phyloP scores from a whole-genome alignment of 2,113 vertebrate species.

The Gracilinanus agilis region DNA sequence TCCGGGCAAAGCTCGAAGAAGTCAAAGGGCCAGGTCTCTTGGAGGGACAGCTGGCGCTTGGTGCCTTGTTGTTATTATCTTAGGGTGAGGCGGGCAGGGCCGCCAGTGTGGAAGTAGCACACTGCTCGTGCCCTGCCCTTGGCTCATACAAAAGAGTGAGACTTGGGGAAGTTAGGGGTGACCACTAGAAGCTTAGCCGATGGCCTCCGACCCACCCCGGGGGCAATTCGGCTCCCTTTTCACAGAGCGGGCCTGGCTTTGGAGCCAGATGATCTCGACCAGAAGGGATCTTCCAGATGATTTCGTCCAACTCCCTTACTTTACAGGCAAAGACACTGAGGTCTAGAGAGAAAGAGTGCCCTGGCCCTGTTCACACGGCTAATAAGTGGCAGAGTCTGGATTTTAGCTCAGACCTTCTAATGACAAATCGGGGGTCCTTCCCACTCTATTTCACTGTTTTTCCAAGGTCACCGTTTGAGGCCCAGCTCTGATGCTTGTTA shows the following conservation, averaged over 20 bases:
- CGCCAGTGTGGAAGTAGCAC: constrained; percentile 29
- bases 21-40: constrained; percentile 46
- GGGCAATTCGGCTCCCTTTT: constrained; percentile 39
- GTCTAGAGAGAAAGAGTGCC: constrained; percentile 16
- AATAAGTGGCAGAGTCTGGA: constrained; percentile 8
- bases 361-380: constrained; percentile 13
- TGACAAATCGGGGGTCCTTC: background rate
- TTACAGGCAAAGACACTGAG: constrained; percentile 52
- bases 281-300: background rate
- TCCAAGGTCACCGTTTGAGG: background rate
- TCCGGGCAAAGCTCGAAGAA: constrained; percentile 38
- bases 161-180: constrained; percentile 48
- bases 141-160: background rate
- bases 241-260: background rate
- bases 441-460: background rate
- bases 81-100: background rate
- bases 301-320: background rate
- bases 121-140: constrained; percentile 44
- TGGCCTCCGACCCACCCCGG: constrained; percentile 28
- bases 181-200: constrained; percentile 39
- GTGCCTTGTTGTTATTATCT: constrained; percentile 27
- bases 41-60: constrained; percentile 48
- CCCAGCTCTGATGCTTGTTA: background rate
- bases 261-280: constrained; percentile 28
- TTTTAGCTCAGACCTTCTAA: background rate